These are phyloP conservation scores for Crocallis elinguaria DNA, from an alignment of 2,888 invertebrate species.

Conservation along the genomic window DNA sequence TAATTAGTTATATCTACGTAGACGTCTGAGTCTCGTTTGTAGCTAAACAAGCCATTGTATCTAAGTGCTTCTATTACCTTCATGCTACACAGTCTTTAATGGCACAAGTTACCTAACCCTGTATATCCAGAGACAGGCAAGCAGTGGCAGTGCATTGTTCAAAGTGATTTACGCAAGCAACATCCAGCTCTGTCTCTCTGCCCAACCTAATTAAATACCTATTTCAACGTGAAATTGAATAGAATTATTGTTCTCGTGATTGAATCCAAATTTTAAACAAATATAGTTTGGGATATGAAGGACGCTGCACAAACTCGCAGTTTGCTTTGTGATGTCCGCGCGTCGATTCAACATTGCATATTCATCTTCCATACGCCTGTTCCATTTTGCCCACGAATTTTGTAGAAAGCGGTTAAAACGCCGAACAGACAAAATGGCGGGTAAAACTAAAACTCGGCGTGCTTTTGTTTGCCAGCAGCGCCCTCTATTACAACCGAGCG, in stretches of 20 bases:
- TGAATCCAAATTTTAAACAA: constrained; percentile 36
- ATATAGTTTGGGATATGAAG: constrained; percentile 34
- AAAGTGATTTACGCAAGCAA: constrained; percentile 46
- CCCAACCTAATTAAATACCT: constrained; percentile 49
- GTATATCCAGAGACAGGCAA: constrained; percentile 28
- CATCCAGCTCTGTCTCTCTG: constrained; percentile 31
- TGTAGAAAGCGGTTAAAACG: constrained; percentile 66
- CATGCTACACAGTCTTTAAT: constrained; percentile 36
- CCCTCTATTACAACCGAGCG: constrained; percentile 68
- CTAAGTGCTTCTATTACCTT: constrained; percentile 38
- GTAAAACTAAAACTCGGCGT: constrained; percentile 66
- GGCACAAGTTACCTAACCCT: constrained; percentile 38
- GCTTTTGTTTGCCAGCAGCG: constrained; percentile 77
- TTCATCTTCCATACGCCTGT: constrained; percentile 70
- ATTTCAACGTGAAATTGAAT: constrained; percentile 41
- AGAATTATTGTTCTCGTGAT: constrained; percentile 38
- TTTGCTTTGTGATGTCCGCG: constrained; percentile 36
- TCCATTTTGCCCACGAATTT: constrained; percentile 64
- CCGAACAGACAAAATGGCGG: constrained; percentile 70
- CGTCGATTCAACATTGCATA: constrained; percentile 67
- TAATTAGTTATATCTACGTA: constrained; percentile 24
- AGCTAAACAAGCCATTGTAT: constrained; percentile 35
- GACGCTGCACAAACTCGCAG: background rate
- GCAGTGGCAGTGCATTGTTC: constrained; percentile 34
- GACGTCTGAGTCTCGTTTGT: constrained; percentile 29